Conservation (phyloP, 2,888 invertebrate species). For the Mythimna impura region DNA sequence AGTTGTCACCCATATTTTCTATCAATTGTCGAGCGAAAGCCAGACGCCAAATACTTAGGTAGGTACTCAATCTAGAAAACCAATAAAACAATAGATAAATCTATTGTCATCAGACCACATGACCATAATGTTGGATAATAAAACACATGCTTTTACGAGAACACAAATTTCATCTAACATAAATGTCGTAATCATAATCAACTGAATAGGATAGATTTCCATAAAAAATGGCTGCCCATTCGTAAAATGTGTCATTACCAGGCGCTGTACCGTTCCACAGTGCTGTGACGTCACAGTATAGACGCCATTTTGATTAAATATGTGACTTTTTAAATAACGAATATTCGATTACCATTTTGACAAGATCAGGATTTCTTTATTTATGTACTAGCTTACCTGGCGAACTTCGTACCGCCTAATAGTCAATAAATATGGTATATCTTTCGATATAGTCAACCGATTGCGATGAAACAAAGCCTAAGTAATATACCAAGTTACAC, state of each 20-base stretch:
- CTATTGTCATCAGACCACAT: constrained; percentile 7
- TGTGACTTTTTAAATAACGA: constrained; percentile 21
- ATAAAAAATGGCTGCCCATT: constrained; percentile 49
- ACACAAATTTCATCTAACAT: constrained; percentile 19
- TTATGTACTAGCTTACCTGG: no score
- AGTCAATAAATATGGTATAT: no score
- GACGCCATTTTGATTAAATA: constrained; percentile 38
- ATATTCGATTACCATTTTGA: neutral
- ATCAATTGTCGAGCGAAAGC: neutral
- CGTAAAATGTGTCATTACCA: constrained; percentile 45
- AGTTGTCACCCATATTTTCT: constrained; percentile 1
- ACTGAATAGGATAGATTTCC: constrained; percentile 38
- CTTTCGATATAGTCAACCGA: no score
- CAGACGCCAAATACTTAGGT: neutral
- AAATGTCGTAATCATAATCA: constrained; percentile 39
- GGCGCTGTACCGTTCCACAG: constrained; percentile 32
- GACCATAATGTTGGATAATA: constrained; percentile 18
- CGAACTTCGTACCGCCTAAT: no score
- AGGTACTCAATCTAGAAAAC: neutral
- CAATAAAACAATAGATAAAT: neutral
- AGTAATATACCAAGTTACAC: no score
- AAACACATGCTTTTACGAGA: constrained; percentile 33
- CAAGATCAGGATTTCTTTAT: no score
- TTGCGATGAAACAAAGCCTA: no score
- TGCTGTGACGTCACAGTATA: constrained; percentile 39